Percentiles rank a stretch among this genome's conserved stretches.
phyloP scores from a whole-genome alignment of 2,797 vertebrate species.

The Poecilia picta region DNA sequence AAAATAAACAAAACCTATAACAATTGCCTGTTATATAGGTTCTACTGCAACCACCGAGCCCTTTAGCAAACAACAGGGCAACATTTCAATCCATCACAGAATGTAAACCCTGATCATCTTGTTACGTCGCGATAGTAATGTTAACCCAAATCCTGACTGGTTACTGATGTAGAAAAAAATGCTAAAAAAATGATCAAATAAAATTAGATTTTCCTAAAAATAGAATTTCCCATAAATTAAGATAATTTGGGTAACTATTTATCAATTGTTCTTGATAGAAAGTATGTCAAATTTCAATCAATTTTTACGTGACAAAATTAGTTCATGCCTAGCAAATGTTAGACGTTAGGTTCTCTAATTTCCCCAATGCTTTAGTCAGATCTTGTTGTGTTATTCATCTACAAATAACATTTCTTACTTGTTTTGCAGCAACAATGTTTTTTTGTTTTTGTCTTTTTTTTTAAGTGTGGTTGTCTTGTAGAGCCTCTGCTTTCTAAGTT shows the following conservation, averaged over 20 bases:
- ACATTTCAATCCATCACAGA: neutral
- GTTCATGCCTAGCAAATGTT: too few relatives aligned
- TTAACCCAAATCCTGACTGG: neutral
- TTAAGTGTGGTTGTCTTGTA: neutral
- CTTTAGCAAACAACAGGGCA: neutral
- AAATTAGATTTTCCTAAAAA: too few relatives aligned
- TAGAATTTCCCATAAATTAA: neutral
- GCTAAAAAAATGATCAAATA: neutral
- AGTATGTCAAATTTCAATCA: neutral
- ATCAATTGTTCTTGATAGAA: neutral
- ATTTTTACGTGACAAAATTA: too few relatives aligned
- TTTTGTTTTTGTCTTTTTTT: neutral
- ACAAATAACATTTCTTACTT: too few relatives aligned
- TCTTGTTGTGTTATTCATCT: too few relatives aligned
- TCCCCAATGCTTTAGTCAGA: too few relatives aligned
- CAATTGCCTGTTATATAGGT: neutral
- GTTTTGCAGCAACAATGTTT: neutral
- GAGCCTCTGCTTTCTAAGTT: neutral
- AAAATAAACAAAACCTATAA: neutral
- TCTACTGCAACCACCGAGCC: neutral
- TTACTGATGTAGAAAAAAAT: neutral
- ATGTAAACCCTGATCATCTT: too few relatives aligned
- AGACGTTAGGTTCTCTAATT: neutral
- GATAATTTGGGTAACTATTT: neutral
- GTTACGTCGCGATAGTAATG: neutral